Base-by-base conservation (phyloP, 2,113 vertebrate genomes). In the Brachyistius frenatus region DNA sequence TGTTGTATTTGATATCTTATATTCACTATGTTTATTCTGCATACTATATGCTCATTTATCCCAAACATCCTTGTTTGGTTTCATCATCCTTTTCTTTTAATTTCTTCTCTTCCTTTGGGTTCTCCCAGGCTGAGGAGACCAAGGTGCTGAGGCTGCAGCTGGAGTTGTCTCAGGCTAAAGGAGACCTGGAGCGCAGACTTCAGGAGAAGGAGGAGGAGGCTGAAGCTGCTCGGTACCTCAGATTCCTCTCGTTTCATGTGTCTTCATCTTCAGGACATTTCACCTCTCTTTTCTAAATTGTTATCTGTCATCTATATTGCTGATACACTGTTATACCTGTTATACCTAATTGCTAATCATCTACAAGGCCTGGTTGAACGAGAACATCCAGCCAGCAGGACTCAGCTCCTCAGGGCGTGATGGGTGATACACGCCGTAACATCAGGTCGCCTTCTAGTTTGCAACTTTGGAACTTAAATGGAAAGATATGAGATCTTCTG, bases 151-250 rank as follows among this genome's bases (percentile, higher is more conserved):
- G 94, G 57, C 79, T 95, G 71, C 95, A 96, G 85, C 80, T 95
- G 86, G 95, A 96, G 77, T 32, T 95, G 56, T 93, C 94, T 36
- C 95, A 96, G 87, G 85, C 87, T 16, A 96, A 92, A 91, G 92
- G 88, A 60, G 95, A 96, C 61, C 64, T 92, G 41, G 95, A 96
- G 68, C 93, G 94, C 41, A 85, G 90, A 70, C 83, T 95, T 13
- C 95, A 96, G 76, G 95, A 96, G 84, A 96, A 96, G 55, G 95
- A 96, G 63, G 95, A 96, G 36, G 95, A 96, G 88, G 73, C 65
- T 4, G 95, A 96, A 53, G 90, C 90, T 10, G 62, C 72, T 0
- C 94, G 95, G 95, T 96, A 85, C 16, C 39, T 30, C 36, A n/a
- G 3, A 3, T 8, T 58, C 11, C 16, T 31, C 11, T 31, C 9